phyloP scores from a whole-genome alignment of 2,888 invertebrate genomes.

The Steinernema hermaphroditum region DNA sequence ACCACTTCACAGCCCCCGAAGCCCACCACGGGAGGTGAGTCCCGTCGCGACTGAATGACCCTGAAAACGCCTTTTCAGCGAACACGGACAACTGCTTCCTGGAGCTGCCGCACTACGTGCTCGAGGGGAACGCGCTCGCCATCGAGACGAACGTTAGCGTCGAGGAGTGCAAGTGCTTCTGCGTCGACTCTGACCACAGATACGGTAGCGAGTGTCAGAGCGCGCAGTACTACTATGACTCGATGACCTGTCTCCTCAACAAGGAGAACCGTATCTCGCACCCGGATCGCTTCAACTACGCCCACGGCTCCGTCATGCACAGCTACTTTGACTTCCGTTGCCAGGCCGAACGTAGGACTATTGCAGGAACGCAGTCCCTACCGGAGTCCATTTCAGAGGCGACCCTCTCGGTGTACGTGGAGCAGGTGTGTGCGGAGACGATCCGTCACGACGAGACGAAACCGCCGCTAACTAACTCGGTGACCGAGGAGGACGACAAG shows the following conservation, averaged over 20 bases:
- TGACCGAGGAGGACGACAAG: slow-evolving; percentile 39
- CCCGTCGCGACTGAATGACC: neutral
- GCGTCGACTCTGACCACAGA: slow-evolving; percentile 48
- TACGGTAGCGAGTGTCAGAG: slow-evolving; percentile 63
- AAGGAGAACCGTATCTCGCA: slow-evolving; percentile 63
- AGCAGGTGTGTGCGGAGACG: slow-evolving; percentile 36
- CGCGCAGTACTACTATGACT: slow-evolving; percentile 63
- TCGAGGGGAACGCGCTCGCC: slow-evolving; percentile 62
- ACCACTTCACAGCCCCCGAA: slow-evolving; percentile 29
- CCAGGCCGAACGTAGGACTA: slow-evolving; percentile 48
- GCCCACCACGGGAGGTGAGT: slow-evolving; percentile 16
- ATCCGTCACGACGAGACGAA: slow-evolving; percentile 35
- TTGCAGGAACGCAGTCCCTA: neutral
- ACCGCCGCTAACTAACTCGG: slow-evolving; percentile 9
- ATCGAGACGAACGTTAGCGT: slow-evolving; percentile 55
- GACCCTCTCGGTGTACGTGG: slow-evolving; percentile 42
- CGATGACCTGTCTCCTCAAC: slow-evolving; percentile 63
- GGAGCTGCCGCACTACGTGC: slow-evolving; percentile 60
- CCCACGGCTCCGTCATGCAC: slow-evolving; percentile 43
- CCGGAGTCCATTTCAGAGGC: slow-evolving; percentile 35
- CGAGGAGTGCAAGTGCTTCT: slow-evolving; percentile 53
- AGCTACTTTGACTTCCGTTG: slow-evolving; percentile 64
- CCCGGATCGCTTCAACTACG: slow-evolving; percentile 61
- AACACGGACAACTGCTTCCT: slow-evolving; percentile 59
- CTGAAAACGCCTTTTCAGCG: slow-evolving; percentile 27